phyloP scores from a whole-genome alignment of 1,140 invertebrate species.

The Coboldia fuscipes region DNA sequence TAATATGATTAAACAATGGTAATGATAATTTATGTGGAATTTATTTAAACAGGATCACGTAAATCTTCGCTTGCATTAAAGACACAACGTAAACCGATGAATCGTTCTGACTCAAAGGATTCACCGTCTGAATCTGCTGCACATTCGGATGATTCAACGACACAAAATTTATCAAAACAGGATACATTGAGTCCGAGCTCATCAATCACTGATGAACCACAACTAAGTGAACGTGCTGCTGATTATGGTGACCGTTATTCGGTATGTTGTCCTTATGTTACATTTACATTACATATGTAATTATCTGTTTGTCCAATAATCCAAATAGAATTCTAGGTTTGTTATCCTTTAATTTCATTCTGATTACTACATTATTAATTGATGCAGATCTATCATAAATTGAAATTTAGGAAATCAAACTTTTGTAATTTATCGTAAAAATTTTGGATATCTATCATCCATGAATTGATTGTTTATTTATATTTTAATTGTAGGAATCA shows the following conservation, averaged over 20 bases:
- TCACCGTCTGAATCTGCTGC: constrained; percentile 5
- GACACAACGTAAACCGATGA: constrained; percentile 7
- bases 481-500: constrained; percentile 9
- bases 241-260: constrained; percentile 16
- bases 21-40: no score
- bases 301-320: no score
- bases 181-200: constrained; percentile 4
- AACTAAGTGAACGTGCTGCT: constrained; percentile 18
- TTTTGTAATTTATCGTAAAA: not conserved
- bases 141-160: no score
- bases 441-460: not conserved
- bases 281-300: no score
- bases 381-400: no score
- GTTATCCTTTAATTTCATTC: no score
- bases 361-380: no score
- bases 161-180: no score
- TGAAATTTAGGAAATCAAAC: not conserved
- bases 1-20: no score
- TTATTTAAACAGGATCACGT: not conserved
- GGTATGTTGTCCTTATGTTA: constrained; percentile 6
- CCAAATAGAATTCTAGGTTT: no score
- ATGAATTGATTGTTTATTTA: not conserved
- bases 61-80: not conserved
- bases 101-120: constrained; percentile 23
- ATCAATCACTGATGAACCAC: constrained; percentile 17